phyloP scores from a whole-genome alignment of 2,888 invertebrate genomes.

The Strigamia transsilvanica region DNA sequence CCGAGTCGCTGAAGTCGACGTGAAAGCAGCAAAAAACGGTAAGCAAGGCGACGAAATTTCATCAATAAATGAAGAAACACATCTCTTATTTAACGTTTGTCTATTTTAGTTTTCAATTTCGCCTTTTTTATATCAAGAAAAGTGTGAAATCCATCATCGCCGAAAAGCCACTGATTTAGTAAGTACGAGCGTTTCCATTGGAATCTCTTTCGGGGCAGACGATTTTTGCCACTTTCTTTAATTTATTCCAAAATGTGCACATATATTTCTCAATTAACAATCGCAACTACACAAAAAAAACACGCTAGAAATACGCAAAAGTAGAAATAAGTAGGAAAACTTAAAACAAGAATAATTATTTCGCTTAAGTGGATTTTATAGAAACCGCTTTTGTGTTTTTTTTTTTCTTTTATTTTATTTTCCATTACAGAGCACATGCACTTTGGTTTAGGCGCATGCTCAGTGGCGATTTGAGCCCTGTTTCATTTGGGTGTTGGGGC shows the following conservation, averaged over 20 bases:
- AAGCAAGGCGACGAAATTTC: constrained; percentile 1
- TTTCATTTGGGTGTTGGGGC: background rate
- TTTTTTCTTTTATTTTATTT: background rate
- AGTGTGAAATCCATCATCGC: background rate
- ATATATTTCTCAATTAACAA: background rate
- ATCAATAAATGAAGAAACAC: background rate
- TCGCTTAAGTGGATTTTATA: background rate
- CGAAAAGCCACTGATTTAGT: background rate
- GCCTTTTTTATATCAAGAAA: background rate
- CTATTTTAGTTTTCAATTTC: background rate
- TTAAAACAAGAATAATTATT: background rate
- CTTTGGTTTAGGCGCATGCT: constrained; percentile 8
- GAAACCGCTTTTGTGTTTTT: background rate
- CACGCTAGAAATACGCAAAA: background rate
- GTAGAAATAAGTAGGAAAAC: background rate
- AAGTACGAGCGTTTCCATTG: background rate
- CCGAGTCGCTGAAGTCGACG: background rate
- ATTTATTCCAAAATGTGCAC: background rate
- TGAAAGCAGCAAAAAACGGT: background rate
- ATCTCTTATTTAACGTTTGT: constrained; percentile 8
- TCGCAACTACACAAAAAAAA: background rate
- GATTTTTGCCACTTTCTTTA: background rate
- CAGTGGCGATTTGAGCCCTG: background rate
- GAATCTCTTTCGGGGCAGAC: background rate
- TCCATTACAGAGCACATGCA: background rate